Evolutionary conservation across 2,113 vertebrate species (phyloP).

Genomic region (Tachysurus vachellii): DNA sequence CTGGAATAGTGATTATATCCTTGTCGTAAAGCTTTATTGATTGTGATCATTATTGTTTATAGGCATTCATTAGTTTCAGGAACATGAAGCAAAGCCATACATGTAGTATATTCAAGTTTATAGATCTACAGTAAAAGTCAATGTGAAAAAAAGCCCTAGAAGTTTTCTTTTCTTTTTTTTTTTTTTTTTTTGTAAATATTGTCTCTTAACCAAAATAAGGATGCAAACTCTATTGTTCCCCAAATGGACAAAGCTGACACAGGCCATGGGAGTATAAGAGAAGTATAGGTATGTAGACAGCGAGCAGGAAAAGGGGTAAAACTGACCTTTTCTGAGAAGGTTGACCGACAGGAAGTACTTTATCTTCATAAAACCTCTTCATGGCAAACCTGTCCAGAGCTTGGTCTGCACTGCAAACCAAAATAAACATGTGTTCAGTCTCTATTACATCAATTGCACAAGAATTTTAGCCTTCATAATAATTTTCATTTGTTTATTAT

Average conservation of each 20-base stretch:
- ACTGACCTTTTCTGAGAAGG: conserved; percentile 95
- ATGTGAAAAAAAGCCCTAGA: neutral
- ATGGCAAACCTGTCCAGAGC: conserved; percentile 98
- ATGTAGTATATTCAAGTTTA: neutral
- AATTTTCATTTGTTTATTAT: neutral
- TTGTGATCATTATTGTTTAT: neutral
- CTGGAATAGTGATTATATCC: neutral
- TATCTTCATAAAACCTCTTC: conserved; percentile 99
- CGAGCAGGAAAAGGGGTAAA: conserved; percentile 44
- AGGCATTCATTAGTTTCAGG: neutral
- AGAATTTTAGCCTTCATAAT: neutral
- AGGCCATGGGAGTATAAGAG: conserved; percentile 12
- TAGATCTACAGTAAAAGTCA: neutral
- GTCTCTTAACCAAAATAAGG: neutral
- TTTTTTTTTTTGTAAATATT: neutral
- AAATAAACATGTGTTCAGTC: conserved; percentile 34
- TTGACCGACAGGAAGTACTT: conserved; percentile 92
- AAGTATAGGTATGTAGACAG: conserved; percentile 33
- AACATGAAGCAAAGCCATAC: neutral
- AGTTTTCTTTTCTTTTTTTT: no score
- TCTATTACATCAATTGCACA: neutral
- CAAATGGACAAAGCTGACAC: neutral
- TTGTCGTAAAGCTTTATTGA: neutral
- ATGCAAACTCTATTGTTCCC: neutral
- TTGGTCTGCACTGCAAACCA: conserved; percentile 83